Percentiles rank a stretch among this genome's conserved stretches.
Evolutionary conservation across 1,140 invertebrate genomes (phyloP).

Genomic region (Scaptomyza montana): DNA sequence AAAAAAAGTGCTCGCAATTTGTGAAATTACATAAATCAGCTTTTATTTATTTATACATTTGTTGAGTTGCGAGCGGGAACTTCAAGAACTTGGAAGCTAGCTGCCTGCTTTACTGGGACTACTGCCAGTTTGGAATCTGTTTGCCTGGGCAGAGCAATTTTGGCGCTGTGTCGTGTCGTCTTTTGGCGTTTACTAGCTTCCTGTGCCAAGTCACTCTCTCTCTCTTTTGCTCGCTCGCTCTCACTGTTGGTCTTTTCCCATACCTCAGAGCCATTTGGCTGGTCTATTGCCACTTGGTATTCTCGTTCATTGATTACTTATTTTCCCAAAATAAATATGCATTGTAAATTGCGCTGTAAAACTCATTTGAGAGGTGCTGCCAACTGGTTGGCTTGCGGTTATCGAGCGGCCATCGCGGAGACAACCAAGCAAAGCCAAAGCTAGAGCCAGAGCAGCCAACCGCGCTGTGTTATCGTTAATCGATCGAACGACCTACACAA

Average conservation of each 20-base stretch:
- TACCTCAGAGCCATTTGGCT: slow-evolving; percentile 6
- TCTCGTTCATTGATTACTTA: slow-evolving; percentile 70
- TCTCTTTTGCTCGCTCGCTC: not conserved
- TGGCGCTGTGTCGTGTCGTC: slow-evolving; percentile 39
- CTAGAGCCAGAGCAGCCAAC: not conserved
- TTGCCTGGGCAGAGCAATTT: slow-evolving; percentile 2
- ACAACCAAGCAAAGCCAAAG: slow-evolving; percentile 1
- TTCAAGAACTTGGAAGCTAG: not conserved
- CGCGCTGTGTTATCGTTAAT: slow-evolving; percentile 66
- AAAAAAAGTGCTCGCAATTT: slow-evolving; percentile 61
- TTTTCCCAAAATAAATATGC: slow-evolving; percentile 81
- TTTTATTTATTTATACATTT: slow-evolving; percentile 79
- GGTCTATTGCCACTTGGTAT: slow-evolving; percentile 3
- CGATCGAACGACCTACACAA: slow-evolving; percentile 53
- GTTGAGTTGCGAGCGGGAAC: slow-evolving; percentile 42
- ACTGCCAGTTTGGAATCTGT: not conserved
- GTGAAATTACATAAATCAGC: slow-evolving; percentile 80
- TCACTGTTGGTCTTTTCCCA: slow-evolving; percentile 22
- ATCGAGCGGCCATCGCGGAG: slow-evolving; percentile 61
- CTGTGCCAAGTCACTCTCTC: slow-evolving; percentile 33
- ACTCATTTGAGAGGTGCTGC: slow-evolving; percentile 59
- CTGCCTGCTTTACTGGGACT: not conserved
- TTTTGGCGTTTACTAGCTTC: slow-evolving; percentile 42
- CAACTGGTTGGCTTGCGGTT: slow-evolving; percentile 48
- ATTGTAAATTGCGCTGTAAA: slow-evolving; percentile 70